Base-by-base conservation (phyloP, 2,113 vertebrate species). In the Sialia sialis region DNA sequence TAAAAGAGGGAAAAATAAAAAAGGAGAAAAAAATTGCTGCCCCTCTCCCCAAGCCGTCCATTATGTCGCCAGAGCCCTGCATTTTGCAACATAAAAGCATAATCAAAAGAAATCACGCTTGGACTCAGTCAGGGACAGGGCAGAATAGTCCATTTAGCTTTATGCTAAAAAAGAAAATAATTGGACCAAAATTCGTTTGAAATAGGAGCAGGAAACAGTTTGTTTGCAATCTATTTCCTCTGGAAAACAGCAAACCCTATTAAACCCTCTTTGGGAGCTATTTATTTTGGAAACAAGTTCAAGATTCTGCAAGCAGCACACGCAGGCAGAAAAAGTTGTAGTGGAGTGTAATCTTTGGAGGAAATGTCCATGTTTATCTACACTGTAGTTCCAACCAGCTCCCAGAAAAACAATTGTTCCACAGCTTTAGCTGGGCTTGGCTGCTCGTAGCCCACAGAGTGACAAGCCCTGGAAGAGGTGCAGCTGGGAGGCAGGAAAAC, bases 151-250 rank as follows among this genome's bases (percentile, higher is more conserved):
- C 97, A 97, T 98, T 98, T 98, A 98, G 97, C 96, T 97, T 98
- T 96, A 98, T 97, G 96, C 94, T 97, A 97, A 97, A 98, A 97
- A 97, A 97, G 96, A 97, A 97, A 98, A 98, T 98, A 98, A 98
- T 97, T 98, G 97, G 96, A 96, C 95, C 85, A 80, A 97, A 95
- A 98, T 98, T 98, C 93, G 51, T 98, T 98, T 97, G 97, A 98
- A 98, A 98, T 97, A 93, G 94, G 96, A 97, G 97, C 96, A 97
- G 97, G 97, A 98, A 98, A 97, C 97, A 55, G 96, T 97, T 97
- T 98, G 96, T 98, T 98, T 98, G 96, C 97, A 96, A 97, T 97
- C 98, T 97, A 97, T 97, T 98, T 97, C 97, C 91, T 97, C 97
- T 89, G 94, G 94, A 96, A 97, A 97, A 96, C 93, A 94, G 89